A percentile compares a stretch with the other conserved stretches of the same genome.
phyloP scores from a whole-genome alignment of 2,113 vertebrate species.

The Rafetus swinhoei region DNA sequence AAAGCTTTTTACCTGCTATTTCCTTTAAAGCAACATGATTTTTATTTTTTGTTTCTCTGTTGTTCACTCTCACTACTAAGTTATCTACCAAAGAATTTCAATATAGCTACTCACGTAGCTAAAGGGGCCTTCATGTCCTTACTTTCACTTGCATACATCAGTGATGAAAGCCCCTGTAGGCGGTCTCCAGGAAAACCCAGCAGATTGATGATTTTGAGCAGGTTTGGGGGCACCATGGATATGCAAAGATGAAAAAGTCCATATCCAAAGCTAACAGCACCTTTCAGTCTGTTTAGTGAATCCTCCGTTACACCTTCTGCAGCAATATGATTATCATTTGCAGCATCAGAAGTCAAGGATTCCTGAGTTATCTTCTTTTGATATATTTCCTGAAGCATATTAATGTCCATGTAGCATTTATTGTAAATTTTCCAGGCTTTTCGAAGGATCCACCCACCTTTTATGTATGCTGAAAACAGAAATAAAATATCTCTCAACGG shows the following conservation, averaged over 20 bases:
- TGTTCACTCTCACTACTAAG: conserved; percentile 77
- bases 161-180: conserved; percentile 94
- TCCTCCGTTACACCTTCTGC: conserved; percentile 89
- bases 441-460: conserved; percentile 99
- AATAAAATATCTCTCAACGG: conserved; percentile 19
- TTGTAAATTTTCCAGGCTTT: conserved; percentile 99
- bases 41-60: conserved; percentile 49
- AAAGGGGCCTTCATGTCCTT: conserved; percentile 99
- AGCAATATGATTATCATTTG: conserved; percentile 91
- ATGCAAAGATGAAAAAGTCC: conserved; percentile 99
- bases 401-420: conserved; percentile 98
- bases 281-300: conserved; percentile 95
- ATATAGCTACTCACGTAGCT: conserved; percentile 98
- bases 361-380: conserved; percentile 87
- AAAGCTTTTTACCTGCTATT: conserved; percentile 69
- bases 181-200: conserved; percentile 99
- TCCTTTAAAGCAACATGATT: conserved; percentile 56
- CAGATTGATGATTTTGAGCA: conserved; percentile 99
- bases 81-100: conserved; percentile 83
- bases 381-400: conserved; percentile 90
- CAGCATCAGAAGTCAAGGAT: conserved; percentile 86
- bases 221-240: conserved; percentile 99
- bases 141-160: conserved; percentile 98
- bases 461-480: conserved; percentile 89
- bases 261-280: conserved; percentile 99